Percentiles rank a stretch among this genome's conserved stretches.
Evolutionary conservation across 2,797 vertebrate genomes (phyloP).

Genomic region (Threskiornis aethiopicus): DNA sequence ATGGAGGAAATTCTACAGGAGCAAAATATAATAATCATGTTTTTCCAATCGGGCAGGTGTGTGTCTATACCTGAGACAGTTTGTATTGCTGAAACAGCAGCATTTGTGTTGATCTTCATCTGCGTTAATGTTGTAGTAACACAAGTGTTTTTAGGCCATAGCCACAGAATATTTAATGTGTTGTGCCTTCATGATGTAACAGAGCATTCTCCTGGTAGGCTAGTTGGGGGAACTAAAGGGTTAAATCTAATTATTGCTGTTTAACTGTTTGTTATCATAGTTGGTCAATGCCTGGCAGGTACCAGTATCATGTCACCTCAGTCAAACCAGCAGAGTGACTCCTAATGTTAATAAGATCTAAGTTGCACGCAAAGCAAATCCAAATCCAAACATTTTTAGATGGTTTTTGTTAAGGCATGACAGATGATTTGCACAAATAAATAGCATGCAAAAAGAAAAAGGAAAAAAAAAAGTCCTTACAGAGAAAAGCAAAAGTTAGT

Average conservation of each 20-base stretch:
- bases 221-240: constrained; percentile 80
- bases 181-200: constrained; percentile 95
- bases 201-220: constrained; percentile 85
- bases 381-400: constrained; percentile 77
- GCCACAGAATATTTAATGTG: constrained; percentile 89
- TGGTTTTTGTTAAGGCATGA: constrained; percentile 90
- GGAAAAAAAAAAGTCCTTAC: constrained; percentile 78
- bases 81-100: constrained; percentile 72
- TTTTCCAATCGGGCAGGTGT: constrained; percentile 68
- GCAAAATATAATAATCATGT: constrained; percentile 6
- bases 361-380: constrained; percentile 82
- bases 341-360: constrained; percentile 77
- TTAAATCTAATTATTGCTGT: constrained; percentile 81
- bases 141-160: constrained; percentile 86
- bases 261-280: constrained; percentile 86
- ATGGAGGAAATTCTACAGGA: constrained; percentile 33
- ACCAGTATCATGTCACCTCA: constrained; percentile 77
- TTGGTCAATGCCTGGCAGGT: constrained; percentile 87
- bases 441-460: constrained; percentile 88
- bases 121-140: constrained; percentile 80
- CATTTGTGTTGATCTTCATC: constrained; percentile 78
- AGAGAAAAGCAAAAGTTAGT: constrained; percentile 79
- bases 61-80: constrained; percentile 77
- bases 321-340: constrained; percentile 75
- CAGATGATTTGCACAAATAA: constrained; percentile 89